Base-by-base conservation (phyloP, 2,888 invertebrate species). In the Diarsia dahlii region DNA sequence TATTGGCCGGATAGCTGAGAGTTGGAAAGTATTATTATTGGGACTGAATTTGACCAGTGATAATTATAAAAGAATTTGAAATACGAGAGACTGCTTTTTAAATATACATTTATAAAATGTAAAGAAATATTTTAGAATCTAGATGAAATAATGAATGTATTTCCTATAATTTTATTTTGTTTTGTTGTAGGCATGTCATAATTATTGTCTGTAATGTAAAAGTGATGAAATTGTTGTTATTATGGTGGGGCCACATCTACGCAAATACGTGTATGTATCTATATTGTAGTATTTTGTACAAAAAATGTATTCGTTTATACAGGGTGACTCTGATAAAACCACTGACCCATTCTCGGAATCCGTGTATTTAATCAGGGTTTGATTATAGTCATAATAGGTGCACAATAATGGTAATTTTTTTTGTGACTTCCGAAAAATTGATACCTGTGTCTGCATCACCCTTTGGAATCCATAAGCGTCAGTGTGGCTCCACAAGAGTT, bases 1-100 rank as follows among this genome's bases (percentile, higher is more conserved):
- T 96, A 96, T 75, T 96, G 96, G 96, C 96, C 94, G 90, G 96
- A 96, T 76, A 95, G 95, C 93, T 96, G 95, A 96, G 94, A 94
- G 66, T 87, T 91, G 71, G 93, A 94, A 78, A 90, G 81, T 87
- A 88, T 93, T 72, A 63, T 74, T 88, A 84, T 88, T 74, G 90
- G 88, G 72, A 85, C 87, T 74, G 89, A 90, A 69, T 82, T 84
- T 81, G 86, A 90, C 82, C 89, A 91, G 88, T 90, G 89, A 90
- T 85, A 84, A 76, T 73, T 73, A 60, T 85, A 85, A 74, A 82
- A 83, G 88, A 84, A 67, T 83, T 90, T 89, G 82, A 82, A 87
- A 75, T 90, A 90, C 87, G 89, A 90, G 89, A 93, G 93, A 94
- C 93, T 93, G 93, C 90, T 92, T 89, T 93, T 91, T 85, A 71